Conservation (phyloP, 2,113 vertebrate genomes). For the Dromiciops gliroides region DNA sequence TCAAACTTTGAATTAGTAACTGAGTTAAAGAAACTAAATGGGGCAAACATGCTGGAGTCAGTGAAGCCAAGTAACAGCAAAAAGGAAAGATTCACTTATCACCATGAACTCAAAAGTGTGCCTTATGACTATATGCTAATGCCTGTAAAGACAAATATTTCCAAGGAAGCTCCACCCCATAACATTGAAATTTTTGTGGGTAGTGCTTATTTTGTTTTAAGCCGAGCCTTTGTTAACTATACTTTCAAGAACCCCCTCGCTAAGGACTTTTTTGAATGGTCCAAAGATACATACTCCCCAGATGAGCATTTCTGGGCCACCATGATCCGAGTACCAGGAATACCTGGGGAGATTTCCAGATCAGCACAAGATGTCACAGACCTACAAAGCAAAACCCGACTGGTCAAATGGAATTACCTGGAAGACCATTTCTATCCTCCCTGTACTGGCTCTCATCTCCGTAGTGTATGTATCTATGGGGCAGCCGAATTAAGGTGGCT, state of each 20-base stretch:
- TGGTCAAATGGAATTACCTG: conserved; percentile 95
- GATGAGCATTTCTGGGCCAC: conserved; percentile 98
- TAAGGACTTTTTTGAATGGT: conserved; percentile 93
- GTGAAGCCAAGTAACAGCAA: conserved; percentile 88
- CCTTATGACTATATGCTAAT: conserved; percentile 88
- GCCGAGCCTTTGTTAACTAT: conserved; percentile 86
- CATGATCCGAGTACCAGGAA: conserved; percentile 89
- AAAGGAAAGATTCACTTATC: conserved; percentile 89
- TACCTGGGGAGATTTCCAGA: conserved; percentile 89
- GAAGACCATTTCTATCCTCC: conserved; percentile 90
- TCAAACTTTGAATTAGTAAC: conserved; percentile 90
- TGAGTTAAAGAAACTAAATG: conserved; percentile 89
- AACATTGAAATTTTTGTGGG: conserved; percentile 92
- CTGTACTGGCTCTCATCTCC: conserved; percentile 91
- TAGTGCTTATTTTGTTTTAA: conserved; percentile 95
- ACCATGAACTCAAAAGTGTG: conserved; percentile 86
- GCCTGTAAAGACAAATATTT: conserved; percentile 86
- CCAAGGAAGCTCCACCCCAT: conserved; percentile 89
- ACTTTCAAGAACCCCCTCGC: conserved; percentile 83
- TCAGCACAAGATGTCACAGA: conserved; percentile 89
- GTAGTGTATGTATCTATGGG: conserved; percentile 93
- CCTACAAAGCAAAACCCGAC: conserved; percentile 92
- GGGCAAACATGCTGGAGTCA: conserved; percentile 93
- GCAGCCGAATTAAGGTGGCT: conserved; percentile 94
- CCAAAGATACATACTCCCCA: conserved; percentile 93